phyloP scores from a whole-genome alignment of 2,113 vertebrate genomes.

The Aegithalos caudatus region DNA sequence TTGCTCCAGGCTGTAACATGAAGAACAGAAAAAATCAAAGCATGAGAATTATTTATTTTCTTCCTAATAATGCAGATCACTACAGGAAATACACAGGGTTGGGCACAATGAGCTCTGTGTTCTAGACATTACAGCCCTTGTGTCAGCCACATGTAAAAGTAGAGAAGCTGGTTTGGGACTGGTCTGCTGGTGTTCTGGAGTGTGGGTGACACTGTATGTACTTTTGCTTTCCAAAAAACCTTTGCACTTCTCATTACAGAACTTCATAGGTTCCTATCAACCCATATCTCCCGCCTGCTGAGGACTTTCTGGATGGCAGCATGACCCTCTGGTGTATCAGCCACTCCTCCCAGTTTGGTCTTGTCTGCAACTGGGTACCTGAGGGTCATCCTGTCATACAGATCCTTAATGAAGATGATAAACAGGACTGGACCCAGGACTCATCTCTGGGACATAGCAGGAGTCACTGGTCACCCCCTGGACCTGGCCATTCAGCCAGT shows the following conservation, averaged over 20 bases:
- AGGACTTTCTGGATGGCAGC: neutral
- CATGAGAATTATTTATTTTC: neutral
- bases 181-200: neutral
- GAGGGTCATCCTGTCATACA: neutral
- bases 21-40: neutral
- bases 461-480: neutral
- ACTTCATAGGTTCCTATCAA: neutral
- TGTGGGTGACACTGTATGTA: neutral
- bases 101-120: neutral
- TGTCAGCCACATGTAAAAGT: neutral
- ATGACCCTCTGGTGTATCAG: fast-evolving
- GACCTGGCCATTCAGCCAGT: neutral
- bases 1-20: neutral
- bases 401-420: neutral
- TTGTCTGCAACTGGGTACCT: neutral
- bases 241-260: neutral
- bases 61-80: neutral
- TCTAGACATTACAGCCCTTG: neutral
- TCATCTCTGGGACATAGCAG: neutral
- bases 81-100: neutral
- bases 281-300: neutral
- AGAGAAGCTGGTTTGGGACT: neutral
- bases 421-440: neutral
- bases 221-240: neutral
- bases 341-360: neutral